Conservation (phyloP, 2,797 vertebrate species). For the Pseudocheirus occidentalis region DNA sequence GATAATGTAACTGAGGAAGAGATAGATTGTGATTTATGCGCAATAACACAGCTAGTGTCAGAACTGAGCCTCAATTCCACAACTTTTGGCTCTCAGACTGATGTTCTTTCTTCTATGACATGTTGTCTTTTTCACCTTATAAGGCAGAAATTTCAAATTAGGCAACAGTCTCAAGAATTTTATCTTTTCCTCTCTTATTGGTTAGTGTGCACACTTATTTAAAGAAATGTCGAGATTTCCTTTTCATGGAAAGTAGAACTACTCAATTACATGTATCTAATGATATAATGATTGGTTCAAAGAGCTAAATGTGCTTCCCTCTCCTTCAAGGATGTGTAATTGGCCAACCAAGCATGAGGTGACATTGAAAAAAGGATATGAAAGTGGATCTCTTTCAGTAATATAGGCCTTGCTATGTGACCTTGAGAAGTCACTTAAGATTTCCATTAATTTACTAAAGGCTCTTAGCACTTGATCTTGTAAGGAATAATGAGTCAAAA, state of each 20-base stretch:
- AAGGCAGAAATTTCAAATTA: neutral
- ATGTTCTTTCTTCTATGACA: neutral
- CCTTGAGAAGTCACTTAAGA: conserved; percentile 64
- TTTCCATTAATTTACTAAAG: conserved; percentile 62
- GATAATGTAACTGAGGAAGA: neutral
- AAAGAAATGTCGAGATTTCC: neutral
- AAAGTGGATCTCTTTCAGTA: conserved; percentile 45
- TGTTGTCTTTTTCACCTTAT: neutral
- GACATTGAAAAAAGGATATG: conserved; percentile 39
- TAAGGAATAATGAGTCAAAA: conserved; percentile 69
- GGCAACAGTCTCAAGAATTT: neutral
- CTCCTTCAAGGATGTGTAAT: conserved; percentile 27
- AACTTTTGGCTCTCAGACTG: neutral
- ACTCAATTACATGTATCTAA: conserved; percentile 1
- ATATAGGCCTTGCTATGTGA: conserved; percentile 48
- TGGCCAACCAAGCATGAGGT: conserved; percentile 36
- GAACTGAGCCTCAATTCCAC: neutral
- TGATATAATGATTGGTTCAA: neutral
- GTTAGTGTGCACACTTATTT: neutral
- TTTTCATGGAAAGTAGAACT: neutral
- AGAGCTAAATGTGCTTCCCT: neutral
- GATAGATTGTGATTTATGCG: neutral
- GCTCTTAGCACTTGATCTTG: conserved; percentile 54
- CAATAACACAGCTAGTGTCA: neutral
- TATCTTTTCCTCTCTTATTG: neutral